These are phyloP conservation scores for Diphyllodes magnificus DNA, from an alignment of 2,113 vertebrate species.

Conservation along the genomic window DNA sequence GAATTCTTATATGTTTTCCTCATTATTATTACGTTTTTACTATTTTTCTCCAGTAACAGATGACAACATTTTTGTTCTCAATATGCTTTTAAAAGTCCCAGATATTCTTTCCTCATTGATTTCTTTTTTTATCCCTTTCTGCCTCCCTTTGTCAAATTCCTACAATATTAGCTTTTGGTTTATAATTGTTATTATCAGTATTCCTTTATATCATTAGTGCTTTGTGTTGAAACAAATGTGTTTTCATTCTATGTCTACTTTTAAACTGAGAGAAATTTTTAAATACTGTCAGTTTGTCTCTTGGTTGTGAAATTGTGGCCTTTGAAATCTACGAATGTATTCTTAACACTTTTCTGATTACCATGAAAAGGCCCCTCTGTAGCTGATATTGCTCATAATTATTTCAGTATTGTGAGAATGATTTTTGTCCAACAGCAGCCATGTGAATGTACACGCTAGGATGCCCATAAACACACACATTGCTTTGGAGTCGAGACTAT, in stretches of 20 bases:
- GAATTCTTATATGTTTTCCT: slow-evolving; percentile 1
- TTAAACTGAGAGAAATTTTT: background rate
- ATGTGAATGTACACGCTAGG: background rate
- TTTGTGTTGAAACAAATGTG: slow-evolving; percentile 50
- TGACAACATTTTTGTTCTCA: slow-evolving; percentile 52
- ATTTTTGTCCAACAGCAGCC: background rate
- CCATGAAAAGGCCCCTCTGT: background rate
- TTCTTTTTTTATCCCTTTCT: background rate
- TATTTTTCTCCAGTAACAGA: slow-evolving; percentile 6
- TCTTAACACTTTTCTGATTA: background rate
- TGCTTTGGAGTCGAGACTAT: background rate
- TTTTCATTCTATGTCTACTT: slow-evolving; percentile 16
- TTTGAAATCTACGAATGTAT: slow-evolving; percentile 30
- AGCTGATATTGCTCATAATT: slow-evolving; percentile 24
- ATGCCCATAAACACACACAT: background rate
- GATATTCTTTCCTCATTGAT: slow-evolving; percentile 1
- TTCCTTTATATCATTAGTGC: slow-evolving; percentile 29
- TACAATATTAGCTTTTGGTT: slow-evolving; percentile 20
- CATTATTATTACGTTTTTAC: background rate
- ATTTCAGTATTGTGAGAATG: background rate
- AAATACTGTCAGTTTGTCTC: slow-evolving; percentile 13
- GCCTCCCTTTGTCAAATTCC: slow-evolving; percentile 9
- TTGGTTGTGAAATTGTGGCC: background rate
- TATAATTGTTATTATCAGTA: slow-evolving; percentile 41
- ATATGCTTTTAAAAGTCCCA: background rate